A percentile compares a stretch with the other conserved stretches of the same genome.
Conservation (phyloP, 2,888 invertebrate species). For the Tigriopus californicus region DNA sequence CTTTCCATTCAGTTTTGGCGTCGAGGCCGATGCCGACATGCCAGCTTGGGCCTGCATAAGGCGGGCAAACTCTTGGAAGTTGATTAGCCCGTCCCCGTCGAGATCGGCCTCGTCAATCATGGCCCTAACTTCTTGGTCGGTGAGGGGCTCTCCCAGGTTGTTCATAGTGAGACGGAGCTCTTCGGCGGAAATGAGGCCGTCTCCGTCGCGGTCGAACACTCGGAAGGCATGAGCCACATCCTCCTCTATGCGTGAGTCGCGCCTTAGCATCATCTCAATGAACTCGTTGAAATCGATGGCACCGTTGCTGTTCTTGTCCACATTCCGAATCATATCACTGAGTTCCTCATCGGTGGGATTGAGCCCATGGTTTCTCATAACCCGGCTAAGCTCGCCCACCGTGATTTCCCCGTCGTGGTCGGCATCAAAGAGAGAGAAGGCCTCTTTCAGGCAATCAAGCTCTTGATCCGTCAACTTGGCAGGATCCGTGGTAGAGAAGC, state of each 20-base stretch:
- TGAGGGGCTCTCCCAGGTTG: constrained; percentile 14
- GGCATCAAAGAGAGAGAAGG: constrained; percentile 67
- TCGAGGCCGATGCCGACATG: neutral
- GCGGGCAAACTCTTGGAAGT: constrained; percentile 45
- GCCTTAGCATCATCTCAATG: constrained; percentile 22
- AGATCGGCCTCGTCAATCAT: constrained; percentile 93
- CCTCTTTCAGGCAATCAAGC: constrained; percentile 32
- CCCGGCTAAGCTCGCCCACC: constrained; percentile 63
- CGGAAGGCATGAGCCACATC: constrained; percentile 15
- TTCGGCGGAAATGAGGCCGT: constrained; percentile 2
- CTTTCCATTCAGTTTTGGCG: neutral
- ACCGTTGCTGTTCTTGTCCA: constrained; percentile 12
- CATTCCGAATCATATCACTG: constrained; percentile 47
- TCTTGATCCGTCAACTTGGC: neutral
- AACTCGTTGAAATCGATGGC: constrained; percentile 25
- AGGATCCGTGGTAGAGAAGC: constrained; percentile 6
- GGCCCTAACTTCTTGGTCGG: constrained; percentile 40
- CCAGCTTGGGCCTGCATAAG: constrained; percentile 1
- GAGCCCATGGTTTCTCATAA: constrained; percentile 68
- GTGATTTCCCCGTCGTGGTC: constrained; percentile 73
- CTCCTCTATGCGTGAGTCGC: constrained; percentile 9
- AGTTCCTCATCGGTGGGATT: constrained; percentile 69
- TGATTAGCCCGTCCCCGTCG: constrained; percentile 79
- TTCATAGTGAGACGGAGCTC: constrained; percentile 8
- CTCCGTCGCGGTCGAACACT: constrained; percentile 16